A percentile compares a stretch with the other conserved stretches of the same genome.
Conservation (phyloP, 2,888 invertebrate species). For the Parnassius glacialis region DNA sequence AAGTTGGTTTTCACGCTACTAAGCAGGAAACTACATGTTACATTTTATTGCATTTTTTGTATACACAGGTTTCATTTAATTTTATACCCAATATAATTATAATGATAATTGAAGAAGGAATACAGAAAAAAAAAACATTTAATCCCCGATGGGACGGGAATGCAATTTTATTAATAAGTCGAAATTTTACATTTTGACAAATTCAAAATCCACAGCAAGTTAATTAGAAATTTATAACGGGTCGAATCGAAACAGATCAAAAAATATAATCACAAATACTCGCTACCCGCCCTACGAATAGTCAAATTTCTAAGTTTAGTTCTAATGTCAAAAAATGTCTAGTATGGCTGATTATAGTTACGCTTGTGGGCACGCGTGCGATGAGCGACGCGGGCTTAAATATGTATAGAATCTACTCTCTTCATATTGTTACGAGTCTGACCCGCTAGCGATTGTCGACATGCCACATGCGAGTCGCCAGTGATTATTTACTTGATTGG, state of each 20-base stretch:
- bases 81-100: too few species aligned
- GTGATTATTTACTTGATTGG: too few species aligned
- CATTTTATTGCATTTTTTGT: too few species aligned
- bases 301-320: constrained; percentile 55
- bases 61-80: too few species aligned
- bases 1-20: too few species aligned
- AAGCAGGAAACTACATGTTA: too few species aligned
- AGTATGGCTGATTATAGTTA: constrained; percentile 30
- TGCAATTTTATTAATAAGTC: constrained; percentile 71
- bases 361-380: too few species aligned
- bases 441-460: too few species aligned
- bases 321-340: constrained; percentile 60
- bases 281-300: constrained; percentile 65
- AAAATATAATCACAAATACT: constrained; percentile 68
- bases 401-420: too few species aligned
- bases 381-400: too few species aligned
- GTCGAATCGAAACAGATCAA: constrained; percentile 68
- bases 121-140: constrained; percentile 47
- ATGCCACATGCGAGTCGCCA: too few species aligned
- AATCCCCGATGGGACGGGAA: constrained; percentile 60
- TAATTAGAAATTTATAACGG: constrained; percentile 64
- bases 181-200: constrained; percentile 75
- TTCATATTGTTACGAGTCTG: too few species aligned
- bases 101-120: not conserved
- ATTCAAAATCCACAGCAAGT: constrained; percentile 70